These are phyloP conservation scores for Selene dorsalis DNA, from an alignment of 2,797 vertebrate genomes.

Conservation along the genomic window DNA sequence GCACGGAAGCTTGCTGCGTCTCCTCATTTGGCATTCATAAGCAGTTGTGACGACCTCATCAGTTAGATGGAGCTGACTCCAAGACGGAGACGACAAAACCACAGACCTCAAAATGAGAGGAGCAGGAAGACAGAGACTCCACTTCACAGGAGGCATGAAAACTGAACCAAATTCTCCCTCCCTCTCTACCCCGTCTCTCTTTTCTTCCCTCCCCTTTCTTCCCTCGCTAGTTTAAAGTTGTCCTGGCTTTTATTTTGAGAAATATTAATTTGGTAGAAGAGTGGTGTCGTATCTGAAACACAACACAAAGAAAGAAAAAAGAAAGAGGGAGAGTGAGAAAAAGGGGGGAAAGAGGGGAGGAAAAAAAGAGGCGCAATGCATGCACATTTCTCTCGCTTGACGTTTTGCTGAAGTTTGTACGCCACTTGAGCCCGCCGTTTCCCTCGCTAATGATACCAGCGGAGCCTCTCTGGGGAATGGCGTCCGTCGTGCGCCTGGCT, in stretches of 20 bases:
- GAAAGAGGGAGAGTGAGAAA: conserved; percentile 64
- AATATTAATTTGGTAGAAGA: conserved; percentile 89
- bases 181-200: conserved; percentile 47
- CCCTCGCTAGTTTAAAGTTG: conserved; percentile 88
- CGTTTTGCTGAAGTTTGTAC: conserved; percentile 92
- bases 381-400: conserved; percentile 86
- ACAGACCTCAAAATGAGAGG: conserved; percentile 80
- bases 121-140: conserved; percentile 75
- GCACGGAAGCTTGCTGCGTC: conserved; percentile 47
- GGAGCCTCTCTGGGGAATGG: conserved; percentile 86
- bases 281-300: conserved; percentile 76
- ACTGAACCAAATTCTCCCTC: conserved; percentile 68
- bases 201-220: conserved; percentile 76
- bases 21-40: conserved; percentile 78
- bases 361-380: conserved; percentile 69
- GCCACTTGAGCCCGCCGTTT: conserved; percentile 87
- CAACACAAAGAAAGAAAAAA: conserved; percentile 77
- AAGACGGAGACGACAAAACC: conserved; percentile 81
- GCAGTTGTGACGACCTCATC: conserved; percentile 85
- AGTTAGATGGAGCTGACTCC: conserved; percentile 80
- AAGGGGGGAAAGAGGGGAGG: conserved; percentile 43
- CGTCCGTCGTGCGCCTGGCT: conserved; percentile 84
- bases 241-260: conserved; percentile 91
- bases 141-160: conserved; percentile 79
- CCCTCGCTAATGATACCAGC: conserved; percentile 89